Percentiles rank a stretch among this genome's conserved stretches.
phyloP scores from a whole-genome alignment of 2,113 vertebrate genomes.

The Cheirogaleus medius region DNA sequence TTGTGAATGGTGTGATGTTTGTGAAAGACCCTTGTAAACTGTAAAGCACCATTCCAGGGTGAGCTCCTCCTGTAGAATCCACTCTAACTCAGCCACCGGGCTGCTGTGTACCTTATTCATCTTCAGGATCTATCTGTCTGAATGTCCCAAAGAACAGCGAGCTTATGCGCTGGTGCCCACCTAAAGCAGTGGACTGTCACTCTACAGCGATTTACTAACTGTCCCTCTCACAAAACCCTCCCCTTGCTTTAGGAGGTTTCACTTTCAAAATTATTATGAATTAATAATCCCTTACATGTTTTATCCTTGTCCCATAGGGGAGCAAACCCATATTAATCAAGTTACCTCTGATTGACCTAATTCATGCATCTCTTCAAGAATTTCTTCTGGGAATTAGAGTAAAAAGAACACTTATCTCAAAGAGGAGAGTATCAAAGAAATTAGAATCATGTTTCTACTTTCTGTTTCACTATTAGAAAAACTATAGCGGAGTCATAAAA shows the following conservation, averaged over 20 bases:
- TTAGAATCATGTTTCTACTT: slow-evolving; percentile 63
- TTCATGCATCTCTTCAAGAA: slow-evolving; percentile 27
- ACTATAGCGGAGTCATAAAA: slow-evolving; percentile 23
- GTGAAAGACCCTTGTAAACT: neutral
- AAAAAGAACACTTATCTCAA: slow-evolving; percentile 53
- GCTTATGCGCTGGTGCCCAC: neutral
- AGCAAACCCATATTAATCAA: neutral
- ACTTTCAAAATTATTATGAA: slow-evolving; percentile 23
- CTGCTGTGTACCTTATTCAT: neutral
- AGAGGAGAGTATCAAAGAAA: slow-evolving; percentile 46
- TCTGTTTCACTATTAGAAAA: slow-evolving; percentile 57
- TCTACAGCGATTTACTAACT: neutral
- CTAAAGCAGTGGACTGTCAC: neutral
- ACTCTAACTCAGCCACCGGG: neutral
- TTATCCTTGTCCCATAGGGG: neutral
- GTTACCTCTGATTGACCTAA: neutral
- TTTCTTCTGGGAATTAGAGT: slow-evolving; percentile 59
- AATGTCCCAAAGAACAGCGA: neutral
- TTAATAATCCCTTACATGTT: neutral
- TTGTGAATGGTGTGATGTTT: neutral
- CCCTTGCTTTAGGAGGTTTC: neutral
- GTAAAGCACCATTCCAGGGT: neutral
- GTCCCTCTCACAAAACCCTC: neutral
- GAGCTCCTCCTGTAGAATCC: neutral
- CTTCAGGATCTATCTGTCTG: neutral